phyloP scores from a whole-genome alignment of 2,888 invertebrate genomes.

The Capitulum mitella region DNA sequence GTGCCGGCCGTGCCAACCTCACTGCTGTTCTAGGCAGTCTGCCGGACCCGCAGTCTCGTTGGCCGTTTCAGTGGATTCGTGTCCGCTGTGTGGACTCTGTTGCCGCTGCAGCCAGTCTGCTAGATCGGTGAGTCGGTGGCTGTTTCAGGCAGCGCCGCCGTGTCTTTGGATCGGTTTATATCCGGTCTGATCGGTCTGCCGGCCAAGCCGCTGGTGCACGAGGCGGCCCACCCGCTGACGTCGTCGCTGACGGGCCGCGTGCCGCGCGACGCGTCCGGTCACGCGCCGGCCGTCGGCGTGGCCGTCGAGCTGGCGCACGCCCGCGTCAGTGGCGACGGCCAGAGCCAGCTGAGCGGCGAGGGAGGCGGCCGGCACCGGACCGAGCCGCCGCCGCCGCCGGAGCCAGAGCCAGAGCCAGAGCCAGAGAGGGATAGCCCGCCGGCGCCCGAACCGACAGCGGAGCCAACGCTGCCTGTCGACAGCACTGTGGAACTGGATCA shows the following conservation, averaged over 20 bases:
- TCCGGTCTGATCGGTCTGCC: neutral
- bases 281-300: neutral
- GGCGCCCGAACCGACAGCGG: neutral
- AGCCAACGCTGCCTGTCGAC: neutral
- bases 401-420: too few species aligned
- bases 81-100: too few species aligned
- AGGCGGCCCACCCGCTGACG: neutral
- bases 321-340: neutral
- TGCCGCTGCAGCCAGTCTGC: too few species aligned
- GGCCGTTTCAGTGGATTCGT: too few species aligned
- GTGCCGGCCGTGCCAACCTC: too few species aligned
- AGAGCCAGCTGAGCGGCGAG: neutral
- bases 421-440: too few species aligned
- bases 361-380: neutral
- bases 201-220: neutral
- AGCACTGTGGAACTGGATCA: constrained; percentile 2
- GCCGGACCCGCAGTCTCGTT: too few species aligned
- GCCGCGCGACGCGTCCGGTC: neutral
- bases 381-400: neutral
- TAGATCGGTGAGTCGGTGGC: too few species aligned
- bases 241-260: neutral
- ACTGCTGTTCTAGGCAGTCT: too few species aligned
- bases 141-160: constrained; percentile 12
- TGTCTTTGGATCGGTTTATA: neutral
- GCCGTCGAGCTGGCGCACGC: constrained; percentile 7